phyloP scores from a whole-genome alignment of 2,113 vertebrate genomes.

The Zosterops borbonicus region DNA sequence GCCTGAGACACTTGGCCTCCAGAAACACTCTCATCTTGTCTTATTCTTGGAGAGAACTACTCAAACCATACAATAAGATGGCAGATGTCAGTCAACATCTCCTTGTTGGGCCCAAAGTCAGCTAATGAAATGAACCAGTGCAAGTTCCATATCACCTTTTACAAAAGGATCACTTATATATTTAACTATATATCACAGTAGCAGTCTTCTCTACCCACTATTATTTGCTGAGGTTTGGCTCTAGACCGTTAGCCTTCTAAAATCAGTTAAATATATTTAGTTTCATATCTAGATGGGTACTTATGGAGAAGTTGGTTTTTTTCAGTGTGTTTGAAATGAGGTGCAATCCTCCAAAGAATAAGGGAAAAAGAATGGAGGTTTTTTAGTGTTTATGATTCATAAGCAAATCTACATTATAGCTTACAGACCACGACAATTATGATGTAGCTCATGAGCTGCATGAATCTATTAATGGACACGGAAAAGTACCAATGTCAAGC shows the following conservation, averaged over 20 bases:
- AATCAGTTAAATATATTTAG: background rate
- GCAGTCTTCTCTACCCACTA: background rate
- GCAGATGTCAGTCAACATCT: background rate
- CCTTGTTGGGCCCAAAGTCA: background rate
- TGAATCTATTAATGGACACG: background rate
- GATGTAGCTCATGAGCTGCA: background rate
- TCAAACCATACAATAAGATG: accelerated
- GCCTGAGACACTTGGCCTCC: background rate
- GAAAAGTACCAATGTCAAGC: background rate
- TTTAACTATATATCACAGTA: background rate
- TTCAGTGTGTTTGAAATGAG: background rate
- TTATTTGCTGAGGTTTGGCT: background rate
- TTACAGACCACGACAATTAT: background rate
- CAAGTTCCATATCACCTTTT: background rate
- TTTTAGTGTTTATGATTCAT: background rate
- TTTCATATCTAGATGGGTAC: background rate
- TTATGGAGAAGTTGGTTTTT: background rate
- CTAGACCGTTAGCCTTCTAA: background rate
- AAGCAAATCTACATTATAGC: background rate
- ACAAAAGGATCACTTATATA: background rate
- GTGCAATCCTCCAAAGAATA: background rate
- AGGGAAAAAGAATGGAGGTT: background rate
- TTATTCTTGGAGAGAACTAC: background rate
- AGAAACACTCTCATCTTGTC: background rate
- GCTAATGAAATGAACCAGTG: background rate